A percentile compares a stretch with the other conserved stretches of the same genome.
Evolutionary conservation across 2,113 vertebrate genomes (phyloP).

Genomic region (Misgurnus mizolepis): DNA sequence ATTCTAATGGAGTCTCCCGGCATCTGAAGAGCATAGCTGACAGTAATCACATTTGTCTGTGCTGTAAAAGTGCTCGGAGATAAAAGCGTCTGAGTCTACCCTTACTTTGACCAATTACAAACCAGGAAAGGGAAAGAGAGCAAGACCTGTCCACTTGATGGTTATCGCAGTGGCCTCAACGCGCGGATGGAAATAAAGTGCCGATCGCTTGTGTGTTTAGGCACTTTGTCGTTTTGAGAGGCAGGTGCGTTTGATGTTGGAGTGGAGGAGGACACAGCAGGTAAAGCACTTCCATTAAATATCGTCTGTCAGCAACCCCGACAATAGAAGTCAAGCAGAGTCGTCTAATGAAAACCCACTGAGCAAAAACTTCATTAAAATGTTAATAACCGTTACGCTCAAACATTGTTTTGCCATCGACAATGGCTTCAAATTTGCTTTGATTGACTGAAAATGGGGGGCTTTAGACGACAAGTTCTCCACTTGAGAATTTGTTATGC

Average conservation of each 20-base stretch:
- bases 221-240: slow-evolving; percentile 20
- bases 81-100: slow-evolving; percentile 47
- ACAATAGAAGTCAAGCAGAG: slow-evolving; percentile 37
- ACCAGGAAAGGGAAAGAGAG: slow-evolving; percentile 18
- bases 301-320: slow-evolving; percentile 30
- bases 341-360: slow-evolving; percentile 39
- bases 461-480: slow-evolving; percentile 8
- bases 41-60: slow-evolving; percentile 57
- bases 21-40: slow-evolving; percentile 36
- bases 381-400: slow-evolving; percentile 17
- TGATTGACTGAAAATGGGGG: slow-evolving; percentile 21
- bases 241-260: slow-evolving; percentile 26
- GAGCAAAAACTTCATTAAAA: slow-evolving; percentile 37
- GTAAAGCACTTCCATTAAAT: slow-evolving; percentile 37
- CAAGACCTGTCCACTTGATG: slow-evolving; percentile 32
- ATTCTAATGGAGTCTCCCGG: slow-evolving; percentile 51
- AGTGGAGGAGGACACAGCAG: slow-evolving; percentile 8
- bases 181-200: slow-evolving; percentile 21
- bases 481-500: slow-evolving; percentile 13
- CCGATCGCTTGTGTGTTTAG: slow-evolving; percentile 29
- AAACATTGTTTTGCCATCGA: slow-evolving; percentile 25
- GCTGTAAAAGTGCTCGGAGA: slow-evolving; percentile 50
- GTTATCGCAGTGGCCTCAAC: slow-evolving; percentile 33
- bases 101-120: slow-evolving; percentile 48
- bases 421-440: slow-evolving; percentile 13